phyloP scores from a whole-genome alignment of 2,113 vertebrate species.

The Pleuronectes platessa region DNA sequence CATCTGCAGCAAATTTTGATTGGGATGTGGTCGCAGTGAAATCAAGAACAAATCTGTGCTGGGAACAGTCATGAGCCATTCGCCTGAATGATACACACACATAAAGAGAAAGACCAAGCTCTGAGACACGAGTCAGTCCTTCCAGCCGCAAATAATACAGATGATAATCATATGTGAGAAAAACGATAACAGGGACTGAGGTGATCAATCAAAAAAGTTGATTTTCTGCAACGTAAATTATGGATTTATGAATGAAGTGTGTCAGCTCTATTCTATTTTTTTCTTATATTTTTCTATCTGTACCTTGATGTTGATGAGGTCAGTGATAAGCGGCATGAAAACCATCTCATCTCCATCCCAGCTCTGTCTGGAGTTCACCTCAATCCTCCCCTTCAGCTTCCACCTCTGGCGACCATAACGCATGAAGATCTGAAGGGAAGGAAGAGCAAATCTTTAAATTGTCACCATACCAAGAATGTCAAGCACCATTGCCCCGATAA shows the following conservation, averaged over 20 bases:
- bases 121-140: too few species aligned
- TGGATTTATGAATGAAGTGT: too few species aligned
- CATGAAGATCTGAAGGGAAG: conserved; percentile 92
- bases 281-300: neutral
- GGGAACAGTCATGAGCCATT: neutral
- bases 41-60: neutral
- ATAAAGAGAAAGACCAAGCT: too few species aligned
- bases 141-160: too few species aligned
- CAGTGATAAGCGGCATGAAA: conserved; percentile 92
- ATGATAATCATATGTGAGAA: too few species aligned
- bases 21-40: neutral
- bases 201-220: too few species aligned
- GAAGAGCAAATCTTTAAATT: neutral
- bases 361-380: conserved; percentile 96
- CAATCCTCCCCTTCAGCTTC: conserved; percentile 97
- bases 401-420: conserved; percentile 95
- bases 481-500: too few species aligned
- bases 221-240: too few species aligned
- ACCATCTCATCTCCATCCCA: conserved; percentile 97
- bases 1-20: too few species aligned
- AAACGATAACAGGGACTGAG: too few species aligned
- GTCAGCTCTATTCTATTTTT: neutral
- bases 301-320: conserved; percentile 98
- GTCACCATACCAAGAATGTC: neutral
- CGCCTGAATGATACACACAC: too few species aligned